phyloP scores from a whole-genome alignment of 2,797 vertebrate species.

The Smutsia gigantea region DNA sequence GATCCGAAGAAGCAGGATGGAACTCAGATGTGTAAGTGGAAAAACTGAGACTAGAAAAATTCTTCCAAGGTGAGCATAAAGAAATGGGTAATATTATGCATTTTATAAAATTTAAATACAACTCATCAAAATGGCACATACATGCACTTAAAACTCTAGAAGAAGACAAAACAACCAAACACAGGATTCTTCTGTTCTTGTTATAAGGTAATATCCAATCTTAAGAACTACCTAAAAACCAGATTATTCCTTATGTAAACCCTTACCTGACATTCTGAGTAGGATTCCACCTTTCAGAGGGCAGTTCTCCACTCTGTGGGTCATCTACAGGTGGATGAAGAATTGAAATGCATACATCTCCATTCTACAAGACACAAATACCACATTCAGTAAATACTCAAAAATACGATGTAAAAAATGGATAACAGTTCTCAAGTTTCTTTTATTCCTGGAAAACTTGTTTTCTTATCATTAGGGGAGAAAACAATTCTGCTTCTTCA shows the following conservation, averaged over 20 bases:
- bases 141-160: not conserved
- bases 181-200: not conserved
- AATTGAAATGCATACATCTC: conserved; percentile 99
- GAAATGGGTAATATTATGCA: conserved; percentile 17
- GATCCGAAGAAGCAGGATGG: not conserved
- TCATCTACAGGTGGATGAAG: conserved; percentile 98
- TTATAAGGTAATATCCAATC: not conserved
- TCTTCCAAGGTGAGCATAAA: not conserved
- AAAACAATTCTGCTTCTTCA: conserved; percentile 52
- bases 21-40: not conserved
- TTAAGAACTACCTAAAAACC: not conserved
- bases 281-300: conserved; percentile 99
- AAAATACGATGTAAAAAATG: not conserved
- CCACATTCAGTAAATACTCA: conserved; percentile 38
- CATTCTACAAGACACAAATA: conserved; percentile 91
- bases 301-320: conserved; percentile 98
- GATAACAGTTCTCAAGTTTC: not conserved
- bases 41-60: conserved; percentile 1
- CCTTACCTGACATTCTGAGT: conserved; percentile 97
- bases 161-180: not conserved
- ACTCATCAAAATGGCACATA: conserved; percentile 4
- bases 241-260: not conserved
- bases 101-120: not conserved
- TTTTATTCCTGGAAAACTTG: conserved; percentile 27
- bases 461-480: not conserved